These are phyloP conservation scores for Strix occidentalis DNA, from an alignment of 2,797 vertebrate species.

Conservation along the genomic window DNA sequence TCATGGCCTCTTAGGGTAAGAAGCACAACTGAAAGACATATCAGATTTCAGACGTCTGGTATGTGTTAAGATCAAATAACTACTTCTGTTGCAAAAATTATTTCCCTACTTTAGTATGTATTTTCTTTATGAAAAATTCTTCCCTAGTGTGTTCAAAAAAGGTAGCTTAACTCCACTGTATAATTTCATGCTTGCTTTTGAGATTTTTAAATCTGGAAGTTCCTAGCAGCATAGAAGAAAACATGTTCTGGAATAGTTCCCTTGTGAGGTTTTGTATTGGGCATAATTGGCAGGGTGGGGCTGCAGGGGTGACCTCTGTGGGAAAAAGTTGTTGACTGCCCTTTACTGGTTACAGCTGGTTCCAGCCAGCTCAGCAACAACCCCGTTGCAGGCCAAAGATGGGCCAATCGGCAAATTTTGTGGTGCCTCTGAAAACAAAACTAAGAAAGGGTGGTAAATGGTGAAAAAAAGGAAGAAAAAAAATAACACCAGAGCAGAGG, in stretches of 20 bases:
- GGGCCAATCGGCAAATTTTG: neutral
- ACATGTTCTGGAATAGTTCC: neutral
- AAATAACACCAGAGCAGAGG: neutral
- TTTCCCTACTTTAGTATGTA: neutral
- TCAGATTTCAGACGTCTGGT: neutral
- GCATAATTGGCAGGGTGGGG: neutral
- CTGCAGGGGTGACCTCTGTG: neutral
- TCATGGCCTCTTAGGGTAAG: neutral
- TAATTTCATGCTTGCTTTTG: neutral
- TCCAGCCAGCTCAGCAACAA: too few species aligned
- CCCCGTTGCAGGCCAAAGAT: too few species aligned
- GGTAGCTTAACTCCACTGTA: neutral
- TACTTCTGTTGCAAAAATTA: neutral
- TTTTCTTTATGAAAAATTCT: neutral
- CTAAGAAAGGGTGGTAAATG: neutral
- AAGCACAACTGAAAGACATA: neutral
- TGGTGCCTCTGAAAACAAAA: neutral
- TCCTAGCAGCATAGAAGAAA: neutral
- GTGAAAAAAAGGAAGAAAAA: neutral
- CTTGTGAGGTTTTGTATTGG: neutral
- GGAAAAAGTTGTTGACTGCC: too few species aligned
- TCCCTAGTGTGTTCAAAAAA: neutral
- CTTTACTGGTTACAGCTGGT: too few species aligned
- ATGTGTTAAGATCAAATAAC: neutral
- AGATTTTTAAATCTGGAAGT: neutral